A percentile compares a stretch with the other conserved stretches of the same genome.
Evolutionary conservation across 2,888 invertebrate species (phyloP).

Genomic region (Andrena marginata): DNA sequence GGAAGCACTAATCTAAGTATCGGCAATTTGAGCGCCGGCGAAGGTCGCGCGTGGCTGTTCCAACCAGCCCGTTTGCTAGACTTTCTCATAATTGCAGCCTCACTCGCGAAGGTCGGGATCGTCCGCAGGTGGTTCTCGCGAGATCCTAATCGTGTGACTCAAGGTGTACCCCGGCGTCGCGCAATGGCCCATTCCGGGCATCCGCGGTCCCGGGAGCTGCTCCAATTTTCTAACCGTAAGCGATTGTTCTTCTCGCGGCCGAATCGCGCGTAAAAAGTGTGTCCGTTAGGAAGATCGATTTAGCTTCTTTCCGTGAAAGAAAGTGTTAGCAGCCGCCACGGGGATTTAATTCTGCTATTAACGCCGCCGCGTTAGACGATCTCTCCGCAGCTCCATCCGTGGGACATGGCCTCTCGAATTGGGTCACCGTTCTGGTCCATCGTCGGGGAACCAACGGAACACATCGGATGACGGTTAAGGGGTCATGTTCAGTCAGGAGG

Average conservation of each 20-base stretch:
- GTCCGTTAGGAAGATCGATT: no score
- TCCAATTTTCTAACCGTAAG: slow-evolving; percentile 34
- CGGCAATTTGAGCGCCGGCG: slow-evolving; percentile 41
- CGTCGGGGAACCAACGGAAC: no score
- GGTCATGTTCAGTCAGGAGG: no score
- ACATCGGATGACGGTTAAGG: no score
- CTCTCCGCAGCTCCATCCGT: no score
- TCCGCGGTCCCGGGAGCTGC: slow-evolving; percentile 8
- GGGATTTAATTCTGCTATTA: no score
- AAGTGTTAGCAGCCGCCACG: no score
- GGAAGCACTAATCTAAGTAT: slow-evolving; percentile 32
- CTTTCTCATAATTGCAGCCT: slow-evolving; percentile 63
- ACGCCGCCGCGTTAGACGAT: no score
- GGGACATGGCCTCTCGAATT: no score
- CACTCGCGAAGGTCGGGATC: slow-evolving; percentile 55
- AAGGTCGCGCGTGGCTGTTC: slow-evolving; percentile 53
- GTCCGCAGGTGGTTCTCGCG: slow-evolving; percentile 44
- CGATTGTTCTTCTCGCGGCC: slow-evolving; percentile 33
- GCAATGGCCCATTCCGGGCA: slow-evolving; percentile 8
- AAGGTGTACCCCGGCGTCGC: slow-evolving; percentile 38
- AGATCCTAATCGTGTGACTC: slow-evolving; percentile 57
- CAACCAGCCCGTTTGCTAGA: slow-evolving; percentile 50
- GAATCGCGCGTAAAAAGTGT: no score
- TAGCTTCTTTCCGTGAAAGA: no score
- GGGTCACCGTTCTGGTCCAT: no score